Evolutionary conservation across 2,888 invertebrate species (phyloP).

Genomic region (Hemistola chrysoprasaria): DNA sequence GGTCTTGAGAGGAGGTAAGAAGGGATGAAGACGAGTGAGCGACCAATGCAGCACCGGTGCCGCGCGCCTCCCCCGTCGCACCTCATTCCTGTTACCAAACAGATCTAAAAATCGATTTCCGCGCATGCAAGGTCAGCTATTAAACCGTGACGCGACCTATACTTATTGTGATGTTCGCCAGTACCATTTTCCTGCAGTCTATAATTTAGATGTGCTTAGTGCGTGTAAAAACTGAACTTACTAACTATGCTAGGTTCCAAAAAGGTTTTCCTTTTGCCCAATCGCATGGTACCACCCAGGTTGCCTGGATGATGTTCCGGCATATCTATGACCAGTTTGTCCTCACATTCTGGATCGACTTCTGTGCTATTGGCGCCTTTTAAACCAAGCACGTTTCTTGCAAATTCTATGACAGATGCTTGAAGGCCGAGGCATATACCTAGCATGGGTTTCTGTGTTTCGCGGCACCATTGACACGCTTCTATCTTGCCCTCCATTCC

Average conservation of each 20-base stretch:
- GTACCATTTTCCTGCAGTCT: no score
- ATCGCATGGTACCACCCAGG: conserved; percentile 98
- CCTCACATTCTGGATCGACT: conserved; percentile 86
- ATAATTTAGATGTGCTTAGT: no score
- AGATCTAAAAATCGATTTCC: no score
- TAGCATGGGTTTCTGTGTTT: conserved; percentile 93
- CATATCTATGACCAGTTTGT: conserved; percentile 98
- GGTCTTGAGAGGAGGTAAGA: no score
- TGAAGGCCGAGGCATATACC: conserved; percentile 99
- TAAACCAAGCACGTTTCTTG: conserved; percentile 90
- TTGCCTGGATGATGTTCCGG: conserved; percentile 97
- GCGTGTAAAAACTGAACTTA: conserved; percentile 66
- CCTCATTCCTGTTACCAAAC: no score
- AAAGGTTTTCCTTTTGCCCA: conserved; percentile 95
- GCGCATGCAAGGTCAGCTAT: no score
- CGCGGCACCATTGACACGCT: conserved; percentile 96
- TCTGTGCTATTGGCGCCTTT: conserved; percentile 94
- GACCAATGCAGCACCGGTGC: no score
- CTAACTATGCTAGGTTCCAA: conserved; percentile 87
- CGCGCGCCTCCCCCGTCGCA: no score
- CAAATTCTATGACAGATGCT: conserved; percentile 97
- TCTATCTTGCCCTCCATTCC: conserved; percentile 98
- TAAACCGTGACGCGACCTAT: no score
- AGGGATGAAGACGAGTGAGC: no score
- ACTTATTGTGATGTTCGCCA: no score